phyloP scores from a whole-genome alignment of 1,140 invertebrate genomes.

The Drosophila rufa region DNA sequence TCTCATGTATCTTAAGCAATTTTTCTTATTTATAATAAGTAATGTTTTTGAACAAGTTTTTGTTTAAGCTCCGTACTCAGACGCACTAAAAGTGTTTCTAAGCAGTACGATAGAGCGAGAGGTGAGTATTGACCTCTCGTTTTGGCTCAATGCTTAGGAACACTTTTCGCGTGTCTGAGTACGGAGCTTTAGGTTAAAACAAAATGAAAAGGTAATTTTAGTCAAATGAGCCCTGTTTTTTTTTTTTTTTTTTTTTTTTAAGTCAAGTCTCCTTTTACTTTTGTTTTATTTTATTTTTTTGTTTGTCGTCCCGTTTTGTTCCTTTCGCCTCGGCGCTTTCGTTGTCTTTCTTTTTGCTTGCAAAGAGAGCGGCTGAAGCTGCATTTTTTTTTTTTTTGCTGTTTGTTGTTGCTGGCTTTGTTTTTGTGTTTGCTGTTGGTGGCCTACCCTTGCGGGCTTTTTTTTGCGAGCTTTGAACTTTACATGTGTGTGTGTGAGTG shows the following conservation, averaged over 20 bases:
- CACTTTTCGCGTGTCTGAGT: too few species aligned
- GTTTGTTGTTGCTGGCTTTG: constrained; percentile 18
- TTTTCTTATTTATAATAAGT: too few species aligned
- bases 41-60: too few species aligned
- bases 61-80: too few species aligned
- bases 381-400: constrained; percentile 28
- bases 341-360: constrained; percentile 50
- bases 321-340: constrained; percentile 18
- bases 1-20: too few species aligned
- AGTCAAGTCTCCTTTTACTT: constrained; percentile 33
- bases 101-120: too few species aligned
- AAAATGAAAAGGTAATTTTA: background rate
- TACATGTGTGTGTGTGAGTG: constrained; percentile 30
- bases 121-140: too few species aligned
- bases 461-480: constrained; percentile 67
- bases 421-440: constrained; percentile 30
- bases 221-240: background rate
- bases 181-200: background rate
- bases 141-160: too few species aligned
- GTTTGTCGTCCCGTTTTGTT: constrained; percentile 53
- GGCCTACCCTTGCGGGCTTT: constrained; percentile 39
- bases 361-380: constrained; percentile 40
- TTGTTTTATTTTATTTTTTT: constrained; percentile 21
- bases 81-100: too few species aligned
- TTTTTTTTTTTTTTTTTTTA: constrained; percentile 26